These are phyloP conservation scores for Drosophila nigrodunni DNA, from an alignment of 1,140 invertebrate species.

Conservation along the genomic window DNA sequence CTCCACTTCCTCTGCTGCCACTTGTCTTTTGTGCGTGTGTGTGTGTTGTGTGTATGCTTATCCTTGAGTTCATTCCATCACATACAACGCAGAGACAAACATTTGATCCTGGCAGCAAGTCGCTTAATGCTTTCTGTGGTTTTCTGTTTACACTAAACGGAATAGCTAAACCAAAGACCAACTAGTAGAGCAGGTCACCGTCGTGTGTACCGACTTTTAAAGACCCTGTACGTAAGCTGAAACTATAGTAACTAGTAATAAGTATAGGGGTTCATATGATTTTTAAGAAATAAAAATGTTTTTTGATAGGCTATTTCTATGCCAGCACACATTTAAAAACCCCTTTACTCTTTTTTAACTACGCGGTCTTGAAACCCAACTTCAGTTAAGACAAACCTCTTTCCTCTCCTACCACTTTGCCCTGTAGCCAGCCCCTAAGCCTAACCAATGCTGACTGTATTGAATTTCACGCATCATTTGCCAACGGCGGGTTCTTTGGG, in stretches of 20 bases:
- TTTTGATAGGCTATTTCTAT: too few species aligned
- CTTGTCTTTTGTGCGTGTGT: constrained; percentile 10
- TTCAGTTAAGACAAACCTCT: constrained; percentile 3
- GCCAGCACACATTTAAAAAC: too few species aligned
- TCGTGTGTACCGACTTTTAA: too few species aligned
- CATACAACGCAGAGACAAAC: constrained; percentile 23
- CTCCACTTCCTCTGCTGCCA: constrained; percentile 32
- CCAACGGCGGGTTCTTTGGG: constrained; percentile 58
- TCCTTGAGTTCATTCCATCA: constrained; percentile 37
- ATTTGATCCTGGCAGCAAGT: constrained; percentile 50
- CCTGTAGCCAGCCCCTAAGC: too few species aligned
- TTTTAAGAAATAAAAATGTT: too few species aligned
- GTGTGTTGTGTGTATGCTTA: constrained; percentile 24
- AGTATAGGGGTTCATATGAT: too few species aligned
- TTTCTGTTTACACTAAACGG: constrained; percentile 51
- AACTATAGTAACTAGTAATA: too few species aligned
- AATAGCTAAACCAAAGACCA: constrained; percentile 18
- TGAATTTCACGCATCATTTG: constrained; percentile 82
- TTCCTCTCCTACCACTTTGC: too few species aligned
- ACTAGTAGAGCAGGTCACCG: neutral
- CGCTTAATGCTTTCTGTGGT: constrained; percentile 54
- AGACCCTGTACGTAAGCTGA: too few species aligned
- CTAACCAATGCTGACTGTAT: constrained; percentile 55
- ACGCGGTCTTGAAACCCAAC: neutral
- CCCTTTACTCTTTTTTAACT: too few species aligned